These are phyloP conservation scores for Trichonephila clavipes DNA, from an alignment of 1,140 invertebrate species.

Conservation along the genomic window DNA sequence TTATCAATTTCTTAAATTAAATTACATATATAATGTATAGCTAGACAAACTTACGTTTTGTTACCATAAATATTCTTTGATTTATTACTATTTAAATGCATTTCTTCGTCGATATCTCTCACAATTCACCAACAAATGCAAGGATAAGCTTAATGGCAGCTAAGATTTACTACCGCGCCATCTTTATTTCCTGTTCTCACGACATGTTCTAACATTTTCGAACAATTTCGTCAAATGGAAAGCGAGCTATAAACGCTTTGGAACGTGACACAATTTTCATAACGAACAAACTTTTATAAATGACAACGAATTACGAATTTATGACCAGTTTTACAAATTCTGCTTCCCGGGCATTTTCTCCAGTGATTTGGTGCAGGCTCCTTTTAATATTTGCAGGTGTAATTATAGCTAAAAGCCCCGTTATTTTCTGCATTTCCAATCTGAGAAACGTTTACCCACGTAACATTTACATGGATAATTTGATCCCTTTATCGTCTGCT, in stretches of 20 bases:
- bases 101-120: no score
- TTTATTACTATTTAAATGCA: no score
- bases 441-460: constrained; percentile 7
- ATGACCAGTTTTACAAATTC: not conserved
- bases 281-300: not conserved
- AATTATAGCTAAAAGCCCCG: not conserved
- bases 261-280: not conserved
- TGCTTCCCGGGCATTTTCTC: not conserved
- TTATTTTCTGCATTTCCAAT: not conserved
- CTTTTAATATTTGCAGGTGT: not conserved
- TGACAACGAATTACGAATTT: not conserved
- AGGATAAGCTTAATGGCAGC: not conserved
- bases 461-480: not conserved
- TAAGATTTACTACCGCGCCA: not conserved
- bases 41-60: no score
- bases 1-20: no score
- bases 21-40: no score
- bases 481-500: constrained; percentile 2
- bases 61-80: no score
- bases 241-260: not conserved
- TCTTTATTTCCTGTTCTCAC: constrained; percentile 1
- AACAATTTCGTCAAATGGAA: not conserved
- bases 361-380: not conserved
- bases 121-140: no score
- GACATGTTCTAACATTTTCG: not conserved